Evolutionary conservation across 2,113 vertebrate genomes (phyloP), one percentile per base, ranked within the genome.

Genomic region (Trachemys scripta): DNA sequence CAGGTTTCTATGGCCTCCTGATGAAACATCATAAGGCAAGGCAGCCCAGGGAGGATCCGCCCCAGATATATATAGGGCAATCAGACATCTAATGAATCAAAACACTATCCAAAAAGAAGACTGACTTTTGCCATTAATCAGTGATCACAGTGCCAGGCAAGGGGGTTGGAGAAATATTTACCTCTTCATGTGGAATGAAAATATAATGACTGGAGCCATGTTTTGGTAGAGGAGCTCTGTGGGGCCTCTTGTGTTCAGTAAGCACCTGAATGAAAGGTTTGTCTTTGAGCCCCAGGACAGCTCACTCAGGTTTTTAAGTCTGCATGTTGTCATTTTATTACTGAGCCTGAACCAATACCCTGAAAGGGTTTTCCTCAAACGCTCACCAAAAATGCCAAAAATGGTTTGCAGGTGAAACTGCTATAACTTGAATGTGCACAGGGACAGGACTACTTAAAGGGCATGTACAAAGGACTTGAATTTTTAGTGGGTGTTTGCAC

Each of bases 331-430:
- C 84, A 35, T 47, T 89, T 89, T 93, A 65, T 50, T 59, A 20
- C 0, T 1, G 25, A 57, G 59, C 47, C 53, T 2, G 16, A 94
- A 54, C 31, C 29, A 90, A 17, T 38, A 50, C 47, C 12, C 51
- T 90, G 45, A 1, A 75, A 49, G 3, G 11, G 8, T 27, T 79
- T 84, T 19, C 51, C 85, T 59, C 69, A 84, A 83, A 69, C 0
- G 7, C 72, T 25, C 90, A n/a, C 50, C 50, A 83, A 62, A 88
- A 88, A 59, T 13, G 45, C 22, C 65, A 80, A 72, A 88, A 88
- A 5, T 27, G 13, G 14, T 86, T 53, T 92, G 53, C 51, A 91
- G 49, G 20, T 90, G 81, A 62, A 96, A 91, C n/a, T 8, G 42
- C 54, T 49, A 42, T 29, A 59, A 78, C 20, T 8, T 82, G 72